Percentiles rank a stretch among this genome's conserved stretches.
Conservation (phyloP, 2,113 vertebrate species). For the Lichenostomus cassidix region DNA sequence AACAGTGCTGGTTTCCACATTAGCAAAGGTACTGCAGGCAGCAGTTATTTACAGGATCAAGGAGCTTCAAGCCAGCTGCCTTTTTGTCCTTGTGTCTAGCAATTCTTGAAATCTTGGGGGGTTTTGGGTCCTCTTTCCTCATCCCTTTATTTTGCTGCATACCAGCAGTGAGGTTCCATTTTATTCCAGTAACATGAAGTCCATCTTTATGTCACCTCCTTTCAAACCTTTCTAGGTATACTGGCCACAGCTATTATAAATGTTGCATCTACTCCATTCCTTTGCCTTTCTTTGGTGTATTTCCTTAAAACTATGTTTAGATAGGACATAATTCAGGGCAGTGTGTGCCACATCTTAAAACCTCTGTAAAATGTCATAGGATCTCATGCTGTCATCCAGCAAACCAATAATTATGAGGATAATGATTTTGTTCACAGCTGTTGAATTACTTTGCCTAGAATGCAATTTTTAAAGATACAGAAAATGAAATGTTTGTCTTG, state of each 20-base stretch:
- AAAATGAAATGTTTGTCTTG: constrained; percentile 13
- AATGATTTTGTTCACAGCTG: neutral
- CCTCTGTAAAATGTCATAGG: neutral
- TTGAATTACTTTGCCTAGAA: constrained; percentile 23
- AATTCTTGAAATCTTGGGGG: neutral
- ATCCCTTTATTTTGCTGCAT: neutral
- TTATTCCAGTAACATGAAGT: neutral
- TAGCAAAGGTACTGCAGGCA: accelerated
- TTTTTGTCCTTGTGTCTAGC: neutral
- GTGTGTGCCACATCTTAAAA: neutral
- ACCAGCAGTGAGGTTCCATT: neutral
- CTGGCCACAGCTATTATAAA: neutral
- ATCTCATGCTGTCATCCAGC: neutral
- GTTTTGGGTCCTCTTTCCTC: neutral
- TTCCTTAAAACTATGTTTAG: neutral
- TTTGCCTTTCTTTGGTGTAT: neutral
- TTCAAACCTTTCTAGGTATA: neutral
- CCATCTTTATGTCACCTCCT: neutral
- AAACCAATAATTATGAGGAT: constrained; percentile 8
- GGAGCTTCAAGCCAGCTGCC: neutral
- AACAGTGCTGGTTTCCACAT: neutral
- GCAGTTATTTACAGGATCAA: neutral
- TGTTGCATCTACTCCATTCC: neutral
- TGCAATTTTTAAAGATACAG: neutral
- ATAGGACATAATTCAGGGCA: neutral